These are phyloP conservation scores for Pristionchus exspectatus DNA, from an alignment of 2,888 invertebrate genomes.

Conservation along the genomic window DNA sequence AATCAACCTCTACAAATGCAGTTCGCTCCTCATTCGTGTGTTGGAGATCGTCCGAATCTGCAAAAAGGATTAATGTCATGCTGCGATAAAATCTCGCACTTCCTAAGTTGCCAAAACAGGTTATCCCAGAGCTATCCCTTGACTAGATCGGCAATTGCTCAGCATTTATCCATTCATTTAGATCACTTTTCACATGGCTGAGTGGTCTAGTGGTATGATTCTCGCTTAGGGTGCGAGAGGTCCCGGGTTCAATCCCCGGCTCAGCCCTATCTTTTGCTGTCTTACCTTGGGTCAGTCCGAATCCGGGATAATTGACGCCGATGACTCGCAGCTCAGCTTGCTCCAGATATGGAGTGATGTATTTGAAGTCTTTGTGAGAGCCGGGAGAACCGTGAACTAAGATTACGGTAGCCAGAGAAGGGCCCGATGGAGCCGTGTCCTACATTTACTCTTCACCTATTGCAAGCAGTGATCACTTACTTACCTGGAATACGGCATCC, in stretches of 20 bases:
- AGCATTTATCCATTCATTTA: constrained; percentile 17
- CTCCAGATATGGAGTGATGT: constrained; percentile 62
- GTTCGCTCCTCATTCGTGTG: constrained; percentile 54
- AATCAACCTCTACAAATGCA: constrained; percentile 39
- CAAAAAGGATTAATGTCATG: background rate
- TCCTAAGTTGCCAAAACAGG: constrained; percentile 16
- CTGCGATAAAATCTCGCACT: background rate
- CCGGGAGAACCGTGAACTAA: constrained; percentile 68
- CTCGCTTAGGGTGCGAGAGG: constrained; percentile 80
- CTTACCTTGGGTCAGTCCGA: constrained; percentile 60
- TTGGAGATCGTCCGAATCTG: constrained; percentile 44
- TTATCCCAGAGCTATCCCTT: background rate
- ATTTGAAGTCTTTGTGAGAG: constrained; percentile 70
- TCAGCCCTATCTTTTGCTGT: constrained; percentile 57
- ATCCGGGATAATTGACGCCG: constrained; percentile 70
- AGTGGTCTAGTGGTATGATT: constrained; percentile 80
- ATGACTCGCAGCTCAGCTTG: constrained; percentile 62
- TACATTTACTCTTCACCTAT: constrained; percentile 33
- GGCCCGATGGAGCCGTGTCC: constrained; percentile 64
- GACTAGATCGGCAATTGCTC: background rate
- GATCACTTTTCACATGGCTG: constrained; percentile 56
- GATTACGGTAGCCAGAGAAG: constrained; percentile 64
- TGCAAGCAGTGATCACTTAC: background rate
- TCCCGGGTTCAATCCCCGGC: constrained; percentile 79
- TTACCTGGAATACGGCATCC: constrained; percentile 44